Evolutionary conservation across 2,113 vertebrate genomes (phyloP), one percentile per base, ranked within the genome.

Genomic region (Gymnocephalus cernua): DNA sequence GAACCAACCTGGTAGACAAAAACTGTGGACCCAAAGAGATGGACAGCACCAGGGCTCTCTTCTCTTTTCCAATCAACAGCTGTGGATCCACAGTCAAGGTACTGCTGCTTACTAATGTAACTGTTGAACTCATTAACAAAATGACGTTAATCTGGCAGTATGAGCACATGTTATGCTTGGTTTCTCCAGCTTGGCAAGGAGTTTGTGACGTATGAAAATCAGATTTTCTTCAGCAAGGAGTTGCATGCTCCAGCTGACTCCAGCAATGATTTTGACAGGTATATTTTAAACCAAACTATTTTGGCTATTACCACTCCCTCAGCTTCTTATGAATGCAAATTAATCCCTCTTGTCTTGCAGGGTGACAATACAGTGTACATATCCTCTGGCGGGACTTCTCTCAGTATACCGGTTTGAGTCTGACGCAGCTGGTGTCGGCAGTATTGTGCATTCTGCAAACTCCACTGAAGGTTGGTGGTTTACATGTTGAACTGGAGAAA

Each of bases 71-170:
- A 0, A 44, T 95, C 2, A 89, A 89, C 65, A 82, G 83, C 15
- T 96, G 95, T 93, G 94, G 92, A 5, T 93, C 93, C 18, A 86
- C 29, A 19, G 77, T 92, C 10, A 70, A 86, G 90, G 95, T 96
- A 85, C 16, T 9, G 2, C 4, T 63, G 1, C 1, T 23, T 6
- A 5, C 18, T 12, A 54, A 54, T 15, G 10, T 9, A 4, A 66
- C 3, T 54, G 32, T 32, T 32, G 23, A 12, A 12, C 9, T 27
- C 18, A 35, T 50, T 18, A 2, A 51, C 9, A 23, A 3, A 32
- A 32, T 1, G 1, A 32, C 38, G 2, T 4, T n/a, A n/a, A 29
- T 1, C 3, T 44, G 19, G 2, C 2, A 57, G 7, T 15, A 25
- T 11, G 1, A 6, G 23, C 4, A 7, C 1, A 45, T 62, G 12